Evolutionary conservation across 1,140 invertebrate species (phyloP), one percentile per base, ranked within the genome.

Genomic region (Platyura marginata): DNA sequence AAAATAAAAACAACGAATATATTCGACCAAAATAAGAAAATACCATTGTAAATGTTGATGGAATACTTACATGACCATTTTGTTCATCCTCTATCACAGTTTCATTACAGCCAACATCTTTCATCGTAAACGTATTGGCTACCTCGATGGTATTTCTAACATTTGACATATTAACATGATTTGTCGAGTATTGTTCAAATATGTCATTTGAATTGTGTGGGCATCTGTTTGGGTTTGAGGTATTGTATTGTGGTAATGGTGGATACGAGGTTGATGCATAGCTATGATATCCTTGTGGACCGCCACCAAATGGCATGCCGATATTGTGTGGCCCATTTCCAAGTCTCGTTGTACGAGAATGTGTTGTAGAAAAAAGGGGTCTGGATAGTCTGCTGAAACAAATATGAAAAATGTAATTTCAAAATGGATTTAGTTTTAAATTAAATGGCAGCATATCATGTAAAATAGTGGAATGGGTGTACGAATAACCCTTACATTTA

Each of bases 11-110:
- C n/a, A n/a, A n/a, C n/a, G n/a, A n/a, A n/a, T n/a, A n/a, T n/a
- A n/a, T n/a, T n/a, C n/a, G n/a, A n/a, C n/a, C n/a, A n/a, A n/a
- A n/a, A n/a, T n/a, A n/a, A n/a, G n/a, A n/a, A n/a, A n/a, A n/a
- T n/a, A n/a, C n/a, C n/a, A n/a, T n/a, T n/a, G n/a, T n/a, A n/a
- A n/a, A n/a, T n/a, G n/a, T n/a, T n/a, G n/a, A n/a, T n/a, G n/a
- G n/a, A n/a, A 16, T 36, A 36, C 34, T 36, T 36, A 36, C 34
- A n/a, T 36, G 9, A 36, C 15, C 9, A 36, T 6, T 36, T 36
- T 36, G 34, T 36, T n/a, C 9, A 36, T 36, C 34, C 5, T 36
- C 34, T 36, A 36, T 36, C 34, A 36, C 34, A 36, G 34, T 36
- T 9, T 36, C 34, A 36, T 18, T 36, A 6, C 6, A 11, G 4